phyloP scores from a whole-genome alignment of 2,888 invertebrate genomes.

The Ecdyonurus torrentis region DNA sequence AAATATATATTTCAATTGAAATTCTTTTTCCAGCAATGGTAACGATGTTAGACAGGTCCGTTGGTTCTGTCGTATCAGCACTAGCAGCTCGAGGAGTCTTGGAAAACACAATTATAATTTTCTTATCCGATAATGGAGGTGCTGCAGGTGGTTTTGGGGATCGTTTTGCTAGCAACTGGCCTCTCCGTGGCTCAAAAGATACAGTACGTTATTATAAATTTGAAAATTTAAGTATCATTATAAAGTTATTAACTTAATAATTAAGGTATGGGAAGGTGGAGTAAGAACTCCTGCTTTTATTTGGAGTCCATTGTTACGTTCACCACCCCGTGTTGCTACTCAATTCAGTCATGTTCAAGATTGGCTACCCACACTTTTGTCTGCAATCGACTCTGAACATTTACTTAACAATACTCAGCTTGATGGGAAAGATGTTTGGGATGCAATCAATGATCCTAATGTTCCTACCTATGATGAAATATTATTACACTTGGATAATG shows the following conservation, averaged over 20 bases:
- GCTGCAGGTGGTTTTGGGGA: constrained; percentile 28
- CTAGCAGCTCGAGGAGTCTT: constrained; percentile 26
- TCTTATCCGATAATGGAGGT: constrained; percentile 33
- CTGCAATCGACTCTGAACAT: constrained; percentile 16
- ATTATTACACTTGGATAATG: neutral
- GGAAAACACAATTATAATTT: constrained; percentile 32
- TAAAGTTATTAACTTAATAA: no score
- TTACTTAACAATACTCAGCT: constrained; percentile 14
- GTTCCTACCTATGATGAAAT: neutral
- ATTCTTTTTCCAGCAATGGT: constrained; percentile 31
- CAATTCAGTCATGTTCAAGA: constrained; percentile 33
- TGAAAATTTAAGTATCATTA: no score
- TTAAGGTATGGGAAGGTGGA: constrained; percentile 33
- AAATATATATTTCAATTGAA: no score
- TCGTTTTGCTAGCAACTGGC: constrained; percentile 32
- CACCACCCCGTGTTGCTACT: constrained; percentile 24
- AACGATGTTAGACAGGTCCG: constrained; percentile 32
- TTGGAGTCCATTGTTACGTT: constrained; percentile 29
- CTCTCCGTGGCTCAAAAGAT: constrained; percentile 24
- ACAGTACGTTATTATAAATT: neutral
- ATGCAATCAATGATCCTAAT: neutral
- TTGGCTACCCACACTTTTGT: constrained; percentile 33
- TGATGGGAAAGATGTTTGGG: constrained; percentile 16
- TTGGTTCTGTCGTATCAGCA: constrained; percentile 27
- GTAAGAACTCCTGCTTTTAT: constrained; percentile 30